Base-by-base conservation (phyloP, 2,797 vertebrate species). In the Protonibea diacanthus region DNA sequence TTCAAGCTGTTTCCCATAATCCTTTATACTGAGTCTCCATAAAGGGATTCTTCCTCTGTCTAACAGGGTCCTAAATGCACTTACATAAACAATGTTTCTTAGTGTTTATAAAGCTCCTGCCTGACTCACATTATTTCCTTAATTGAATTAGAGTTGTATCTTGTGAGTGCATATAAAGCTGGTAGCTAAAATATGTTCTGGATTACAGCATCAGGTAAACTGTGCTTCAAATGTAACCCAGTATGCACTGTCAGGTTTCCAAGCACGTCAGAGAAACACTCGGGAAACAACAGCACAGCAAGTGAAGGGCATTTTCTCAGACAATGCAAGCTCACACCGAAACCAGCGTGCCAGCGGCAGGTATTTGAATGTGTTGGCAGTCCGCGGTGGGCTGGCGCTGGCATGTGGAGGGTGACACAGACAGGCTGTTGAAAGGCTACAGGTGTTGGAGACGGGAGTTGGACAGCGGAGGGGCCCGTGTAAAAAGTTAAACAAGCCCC, bases 351-450 rank as follows among this genome's bases (percentile, higher is more conserved):
- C 58, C 45, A 12, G 82, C 79, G 58, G 78, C 65, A 18, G 44
- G 76, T 73, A 65, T 78, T 6, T 60, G 47, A 74, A 59, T 51
- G 58, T 69, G 62, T 71, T 82, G 81, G 81, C 84, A 83, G 74
- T 5, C 23, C 0, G 6, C 0, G 64, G 64, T 51, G 20, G 21
- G 63, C 73, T 48, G 82, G 84, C 58, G n/a, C 72, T 69, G 81
- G 84, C 78, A 72, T 68, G 78, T 76, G 83, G 74, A 76, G 70
- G 58, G 84, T 45, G 90, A 89, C 80, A 80, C 84, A 88, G 87
- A 88, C 79, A 55, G 76, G 73, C 86, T 83, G 89, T 81, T 88
- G 86, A 92, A 90, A 87, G 84, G 87, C 86, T 69, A 6, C 89
- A 88, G 89, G 88, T 89, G 88, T 73, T 61, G 82, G 70, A 88